Percentiles rank a stretch among this genome's conserved stretches.
These are phyloP conservation scores for Gymnothorax reevesii DNA, from an alignment of 2,797 vertebrate species.

Conservation along the genomic window DNA sequence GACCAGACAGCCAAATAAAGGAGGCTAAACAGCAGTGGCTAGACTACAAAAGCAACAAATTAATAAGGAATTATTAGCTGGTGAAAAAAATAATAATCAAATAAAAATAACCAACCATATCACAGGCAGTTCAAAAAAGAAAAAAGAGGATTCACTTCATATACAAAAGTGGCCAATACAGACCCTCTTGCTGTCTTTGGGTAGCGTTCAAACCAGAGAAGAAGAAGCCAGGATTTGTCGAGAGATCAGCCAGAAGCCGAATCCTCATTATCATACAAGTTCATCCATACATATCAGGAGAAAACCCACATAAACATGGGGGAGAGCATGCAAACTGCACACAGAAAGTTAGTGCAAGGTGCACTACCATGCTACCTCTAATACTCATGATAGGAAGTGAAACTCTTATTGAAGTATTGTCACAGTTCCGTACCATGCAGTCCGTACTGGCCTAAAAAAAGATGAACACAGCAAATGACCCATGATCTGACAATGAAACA, in stretches of 20 bases:
- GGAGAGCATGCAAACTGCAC: too few relatives aligned
- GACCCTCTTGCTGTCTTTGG: background rate
- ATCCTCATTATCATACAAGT: background rate
- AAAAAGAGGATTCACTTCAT: background rate
- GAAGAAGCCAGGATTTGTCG: background rate
- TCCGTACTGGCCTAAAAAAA: background rate
- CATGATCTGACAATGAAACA: background rate
- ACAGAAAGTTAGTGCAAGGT: too few relatives aligned
- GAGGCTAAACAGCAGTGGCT: slow-evolving; percentile 41
- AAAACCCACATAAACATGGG: too few relatives aligned
- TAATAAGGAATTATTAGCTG: slow-evolving; percentile 40
- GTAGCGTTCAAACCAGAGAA: background rate
- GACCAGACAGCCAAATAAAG: slow-evolving; percentile 49
- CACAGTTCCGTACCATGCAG: background rate
- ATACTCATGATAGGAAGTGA: background rate
- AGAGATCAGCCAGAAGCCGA: background rate
- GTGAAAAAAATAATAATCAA: background rate
- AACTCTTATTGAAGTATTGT: background rate
- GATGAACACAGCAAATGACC: background rate
- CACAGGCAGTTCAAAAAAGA: slow-evolving; percentile 1
- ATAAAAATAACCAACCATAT: background rate
- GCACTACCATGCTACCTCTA: too few relatives aligned
- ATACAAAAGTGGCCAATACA: background rate
- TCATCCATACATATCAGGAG: background rate
- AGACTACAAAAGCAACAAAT: slow-evolving; percentile 41